phyloP scores from a whole-genome alignment of 2,797 vertebrate genomes.

The Thalassophryne amazonica region DNA sequence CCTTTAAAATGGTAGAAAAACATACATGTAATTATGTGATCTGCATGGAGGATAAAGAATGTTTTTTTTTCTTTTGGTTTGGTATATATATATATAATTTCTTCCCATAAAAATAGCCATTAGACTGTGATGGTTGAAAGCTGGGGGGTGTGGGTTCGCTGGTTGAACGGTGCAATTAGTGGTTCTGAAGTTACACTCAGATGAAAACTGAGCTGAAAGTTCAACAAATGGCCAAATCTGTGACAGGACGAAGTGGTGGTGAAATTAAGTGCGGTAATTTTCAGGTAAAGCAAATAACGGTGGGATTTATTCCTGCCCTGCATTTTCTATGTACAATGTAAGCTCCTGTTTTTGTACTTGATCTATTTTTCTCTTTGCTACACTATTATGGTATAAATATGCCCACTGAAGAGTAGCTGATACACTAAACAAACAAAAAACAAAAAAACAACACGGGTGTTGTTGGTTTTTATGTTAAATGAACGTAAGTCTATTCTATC shows the following conservation, averaged over 20 bases:
- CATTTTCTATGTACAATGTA: no score
- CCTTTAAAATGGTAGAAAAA: constrained; percentile 49
- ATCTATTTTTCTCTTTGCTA: no score
- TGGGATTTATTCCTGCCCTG: no score
- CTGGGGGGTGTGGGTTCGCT: constrained; percentile 17
- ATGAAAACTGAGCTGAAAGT: constrained; percentile 31
- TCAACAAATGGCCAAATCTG: constrained; percentile 27
- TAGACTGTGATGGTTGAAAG: constrained; percentile 36
- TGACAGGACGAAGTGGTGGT: neutral
- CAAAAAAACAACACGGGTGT: no score
- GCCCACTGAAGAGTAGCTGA: no score
- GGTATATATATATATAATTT: constrained; percentile 11
- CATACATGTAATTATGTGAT: constrained; percentile 54
- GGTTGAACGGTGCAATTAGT: constrained; percentile 56
- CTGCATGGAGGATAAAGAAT: constrained; percentile 20
- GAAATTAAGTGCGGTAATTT: neutral
- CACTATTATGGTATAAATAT: no score
- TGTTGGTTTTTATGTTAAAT: no score
- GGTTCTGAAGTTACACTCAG: constrained; percentile 45
- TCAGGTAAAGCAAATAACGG: no score
- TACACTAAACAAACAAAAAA: no score
- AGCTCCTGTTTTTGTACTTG: no score
- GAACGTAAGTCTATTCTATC: no score
- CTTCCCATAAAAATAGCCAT: constrained; percentile 35
- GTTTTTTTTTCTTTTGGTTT: constrained; percentile 10